Evolutionary conservation across 2,888 invertebrate species (phyloP).

Genomic region (Pandemis cinnamomeana): DNA sequence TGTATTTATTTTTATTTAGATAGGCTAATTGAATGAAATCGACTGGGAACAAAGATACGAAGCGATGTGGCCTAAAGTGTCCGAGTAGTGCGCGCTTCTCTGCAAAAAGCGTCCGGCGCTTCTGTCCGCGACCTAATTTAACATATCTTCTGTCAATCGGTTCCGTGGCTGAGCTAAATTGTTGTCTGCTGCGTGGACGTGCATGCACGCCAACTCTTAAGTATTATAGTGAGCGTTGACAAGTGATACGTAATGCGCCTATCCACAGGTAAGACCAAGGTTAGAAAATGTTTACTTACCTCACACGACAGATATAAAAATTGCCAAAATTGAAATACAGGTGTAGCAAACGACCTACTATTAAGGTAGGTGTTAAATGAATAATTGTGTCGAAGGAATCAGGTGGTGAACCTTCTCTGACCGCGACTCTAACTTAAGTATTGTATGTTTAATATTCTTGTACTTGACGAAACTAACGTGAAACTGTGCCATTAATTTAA

Average conservation of each 20-base stretch:
- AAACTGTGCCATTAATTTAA: slow-evolving; percentile 84
- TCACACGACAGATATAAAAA: slow-evolving; percentile 25
- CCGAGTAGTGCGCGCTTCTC: slow-evolving; percentile 45
- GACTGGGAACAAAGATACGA: slow-evolving; percentile 80
- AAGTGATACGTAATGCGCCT: slow-evolving; percentile 60
- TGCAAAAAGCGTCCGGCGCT: slow-evolving; percentile 44
- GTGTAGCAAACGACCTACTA: slow-evolving; percentile 29
- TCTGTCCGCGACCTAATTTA: slow-evolving; percentile 57
- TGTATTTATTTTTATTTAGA: slow-evolving; percentile 80
- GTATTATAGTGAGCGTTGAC: slow-evolving; percentile 56
- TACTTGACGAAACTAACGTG: slow-evolving; percentile 82
- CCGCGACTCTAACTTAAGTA: slow-evolving; percentile 60
- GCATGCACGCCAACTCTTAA: slow-evolving; percentile 55
- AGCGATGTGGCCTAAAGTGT: slow-evolving; percentile 76
- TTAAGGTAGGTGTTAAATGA: slow-evolving; percentile 29
- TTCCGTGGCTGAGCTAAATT: slow-evolving; percentile 54
- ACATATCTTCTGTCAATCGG: slow-evolving; percentile 72
- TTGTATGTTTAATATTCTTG: slow-evolving; percentile 69
- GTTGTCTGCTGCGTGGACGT: slow-evolving; percentile 57
- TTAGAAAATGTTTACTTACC: slow-evolving; percentile 52
- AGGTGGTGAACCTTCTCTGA: slow-evolving; percentile 60
- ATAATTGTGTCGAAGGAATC: slow-evolving; percentile 35
- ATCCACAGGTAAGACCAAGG: slow-evolving; percentile 53
- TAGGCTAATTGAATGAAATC: slow-evolving; percentile 78
- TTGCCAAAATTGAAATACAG: slow-evolving; percentile 39